Evolutionary conservation across 2,797 vertebrate genomes (phyloP).

Genomic region (Tympanoctomys barrerae): DNA sequence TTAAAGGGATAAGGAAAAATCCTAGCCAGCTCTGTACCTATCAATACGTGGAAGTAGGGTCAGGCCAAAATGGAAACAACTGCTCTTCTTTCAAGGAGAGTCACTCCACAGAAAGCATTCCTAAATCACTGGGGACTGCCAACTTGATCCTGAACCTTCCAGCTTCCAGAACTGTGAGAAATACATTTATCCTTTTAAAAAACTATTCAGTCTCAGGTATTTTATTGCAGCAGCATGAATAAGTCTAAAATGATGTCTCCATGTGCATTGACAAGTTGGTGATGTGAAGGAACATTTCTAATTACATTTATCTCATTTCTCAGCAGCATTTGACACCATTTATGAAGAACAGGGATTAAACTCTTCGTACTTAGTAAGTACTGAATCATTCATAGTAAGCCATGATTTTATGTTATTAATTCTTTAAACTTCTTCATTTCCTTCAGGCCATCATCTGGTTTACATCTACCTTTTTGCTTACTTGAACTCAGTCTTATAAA

Average conservation of each 20-base stretch:
- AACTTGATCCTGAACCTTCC: not conserved
- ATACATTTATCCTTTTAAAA: not conserved
- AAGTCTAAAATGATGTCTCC: not conserved
- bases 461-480: not conserved
- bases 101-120: not conserved
- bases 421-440: not conserved
- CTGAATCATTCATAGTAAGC: not conserved
- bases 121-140: no score
- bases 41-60: no score
- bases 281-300: not conserved
- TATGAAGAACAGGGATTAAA: not conserved
- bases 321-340: not conserved
- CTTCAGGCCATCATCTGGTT: not conserved
- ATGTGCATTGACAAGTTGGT: not conserved
- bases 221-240: not conserved
- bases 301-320: conserved; percentile 27
- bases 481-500: not conserved
- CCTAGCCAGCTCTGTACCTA: no score
- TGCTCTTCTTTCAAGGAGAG: no score
- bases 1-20: no score
- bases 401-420: not conserved
- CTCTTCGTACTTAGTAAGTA: not conserved
- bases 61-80: no score
- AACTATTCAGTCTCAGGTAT: not conserved
- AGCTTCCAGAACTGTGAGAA: not conserved